Percentiles rank a stretch among this genome's conserved stretches.
Conservation (phyloP, 2,797 vertebrate genomes). For the Phylloscopus collybita region DNA sequence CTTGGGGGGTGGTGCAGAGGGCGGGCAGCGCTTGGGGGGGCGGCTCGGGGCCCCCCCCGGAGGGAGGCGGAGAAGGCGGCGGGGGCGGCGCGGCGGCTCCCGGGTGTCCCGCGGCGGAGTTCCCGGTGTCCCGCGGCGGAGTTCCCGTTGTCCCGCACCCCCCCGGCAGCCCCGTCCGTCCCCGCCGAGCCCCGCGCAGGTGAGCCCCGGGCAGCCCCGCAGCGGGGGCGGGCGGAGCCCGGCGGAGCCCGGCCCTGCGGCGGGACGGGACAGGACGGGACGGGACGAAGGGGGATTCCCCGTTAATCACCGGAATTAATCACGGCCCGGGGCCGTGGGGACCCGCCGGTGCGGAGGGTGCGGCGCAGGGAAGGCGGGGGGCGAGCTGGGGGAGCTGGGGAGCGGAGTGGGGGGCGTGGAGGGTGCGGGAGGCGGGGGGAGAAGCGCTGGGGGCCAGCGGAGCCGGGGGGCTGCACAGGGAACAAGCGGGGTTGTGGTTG, state of each 20-base stretch:
- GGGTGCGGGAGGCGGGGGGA: background rate
- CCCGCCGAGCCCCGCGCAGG: background rate
- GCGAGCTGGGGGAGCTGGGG: too few relatives aligned
- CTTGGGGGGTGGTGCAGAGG: background rate
- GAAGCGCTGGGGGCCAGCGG: background rate
- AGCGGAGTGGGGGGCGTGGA: background rate
- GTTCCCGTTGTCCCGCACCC: background rate
- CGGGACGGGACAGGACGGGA: background rate
- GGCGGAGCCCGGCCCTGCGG: background rate
- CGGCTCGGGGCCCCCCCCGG: background rate
- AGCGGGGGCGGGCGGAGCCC: background rate
- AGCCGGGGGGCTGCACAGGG: background rate
- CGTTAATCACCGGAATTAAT: background rate
- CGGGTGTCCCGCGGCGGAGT: background rate
- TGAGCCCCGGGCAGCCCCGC: background rate
- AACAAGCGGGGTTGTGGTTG: background rate
- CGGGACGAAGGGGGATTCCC: background rate
- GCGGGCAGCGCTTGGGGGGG: background rate
- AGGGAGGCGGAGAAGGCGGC: background rate
- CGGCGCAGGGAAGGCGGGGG: background rate
- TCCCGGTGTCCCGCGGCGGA: background rate
- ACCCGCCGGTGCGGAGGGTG: slow-evolving; percentile 7
- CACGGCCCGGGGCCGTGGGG: background rate
- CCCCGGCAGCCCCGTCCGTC: background rate
- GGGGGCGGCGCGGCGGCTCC: background rate